Evolutionary conservation across 2,797 vertebrate species (phyloP).

Genomic region (Dendrocincla tyrannina): DNA sequence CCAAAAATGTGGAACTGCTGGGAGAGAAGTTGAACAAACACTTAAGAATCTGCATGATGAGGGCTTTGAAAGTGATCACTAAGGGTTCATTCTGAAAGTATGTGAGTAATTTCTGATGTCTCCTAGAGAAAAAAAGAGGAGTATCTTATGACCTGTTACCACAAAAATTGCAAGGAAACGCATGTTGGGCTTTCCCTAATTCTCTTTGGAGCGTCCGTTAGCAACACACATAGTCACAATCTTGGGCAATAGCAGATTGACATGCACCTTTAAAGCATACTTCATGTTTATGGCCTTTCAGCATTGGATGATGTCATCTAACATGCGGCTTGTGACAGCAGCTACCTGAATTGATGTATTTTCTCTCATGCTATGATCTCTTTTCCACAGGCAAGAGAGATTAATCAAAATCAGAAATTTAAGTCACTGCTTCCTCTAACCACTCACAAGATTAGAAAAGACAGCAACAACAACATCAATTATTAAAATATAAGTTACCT

Average conservation of each 20-base stretch:
- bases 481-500: slow-evolving; percentile 27
- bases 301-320: not conserved
- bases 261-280: not conserved
- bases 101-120: not conserved
- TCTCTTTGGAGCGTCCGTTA: not conserved
- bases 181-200: not conserved
- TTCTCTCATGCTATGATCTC: not conserved
- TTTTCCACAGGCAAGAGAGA: not conserved
- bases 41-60: not conserved
- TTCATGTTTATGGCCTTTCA: not conserved
- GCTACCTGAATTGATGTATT: not conserved
- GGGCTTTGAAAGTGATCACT: not conserved
- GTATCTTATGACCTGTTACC: not conserved
- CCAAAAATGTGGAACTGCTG: not conserved
- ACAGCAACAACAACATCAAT: not conserved
- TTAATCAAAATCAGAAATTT: not conserved
- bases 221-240: not conserved
- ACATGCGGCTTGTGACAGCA: not conserved
- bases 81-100: not conserved
- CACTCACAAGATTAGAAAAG: slow-evolving; percentile 1
- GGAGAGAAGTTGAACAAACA: not conserved
- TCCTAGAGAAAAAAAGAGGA: not conserved
- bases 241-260: not conserved
- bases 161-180: not conserved
- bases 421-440: not conserved